phyloP scores from a whole-genome alignment of 2,888 invertebrate genomes.

The Branchipolynoe longqiensis region DNA sequence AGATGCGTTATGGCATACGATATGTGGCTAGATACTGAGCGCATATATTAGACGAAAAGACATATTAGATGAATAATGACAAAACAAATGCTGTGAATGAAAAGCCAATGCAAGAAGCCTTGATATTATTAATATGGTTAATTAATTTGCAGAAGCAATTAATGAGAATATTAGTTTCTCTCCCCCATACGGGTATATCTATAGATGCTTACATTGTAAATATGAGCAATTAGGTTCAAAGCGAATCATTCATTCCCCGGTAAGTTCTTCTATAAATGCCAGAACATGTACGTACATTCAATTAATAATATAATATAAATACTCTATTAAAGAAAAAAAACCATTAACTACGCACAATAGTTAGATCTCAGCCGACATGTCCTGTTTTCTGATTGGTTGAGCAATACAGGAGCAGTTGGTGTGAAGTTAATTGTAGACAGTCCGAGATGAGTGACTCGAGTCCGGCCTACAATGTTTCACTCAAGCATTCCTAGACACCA shows the following conservation, averaged over 20 bases:
- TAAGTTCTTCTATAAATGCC: no score
- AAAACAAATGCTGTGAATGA: no score
- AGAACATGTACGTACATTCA: constrained; percentile 8
- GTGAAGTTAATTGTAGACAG: constrained; percentile 47
- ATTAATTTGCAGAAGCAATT: neutral
- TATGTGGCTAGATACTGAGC: no score
- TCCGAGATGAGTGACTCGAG: constrained; percentile 40
- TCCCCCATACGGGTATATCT: neutral
- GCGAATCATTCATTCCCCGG: no score
- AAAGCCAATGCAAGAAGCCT: no score
- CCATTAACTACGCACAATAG: constrained; percentile 28
- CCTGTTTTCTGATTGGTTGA: constrained; percentile 16
- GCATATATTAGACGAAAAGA: no score
- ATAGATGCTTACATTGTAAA: neutral
- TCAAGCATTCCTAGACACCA: constrained; percentile 53
- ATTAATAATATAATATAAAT: constrained; percentile 22
- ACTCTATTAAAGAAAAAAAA: neutral
- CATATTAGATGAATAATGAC: no score
- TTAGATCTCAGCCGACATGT: constrained; percentile 34
- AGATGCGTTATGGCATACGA: no score
- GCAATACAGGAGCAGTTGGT: constrained; percentile 32
- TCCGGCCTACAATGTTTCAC: constrained; percentile 48
- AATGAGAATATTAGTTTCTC: neutral
- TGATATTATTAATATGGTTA: neutral
- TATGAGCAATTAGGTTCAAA: no score